Evolutionary conservation across 2,888 invertebrate species (phyloP), one percentile per base, ranked within the genome.

Genomic region (Xestia rhomboidea): DNA sequence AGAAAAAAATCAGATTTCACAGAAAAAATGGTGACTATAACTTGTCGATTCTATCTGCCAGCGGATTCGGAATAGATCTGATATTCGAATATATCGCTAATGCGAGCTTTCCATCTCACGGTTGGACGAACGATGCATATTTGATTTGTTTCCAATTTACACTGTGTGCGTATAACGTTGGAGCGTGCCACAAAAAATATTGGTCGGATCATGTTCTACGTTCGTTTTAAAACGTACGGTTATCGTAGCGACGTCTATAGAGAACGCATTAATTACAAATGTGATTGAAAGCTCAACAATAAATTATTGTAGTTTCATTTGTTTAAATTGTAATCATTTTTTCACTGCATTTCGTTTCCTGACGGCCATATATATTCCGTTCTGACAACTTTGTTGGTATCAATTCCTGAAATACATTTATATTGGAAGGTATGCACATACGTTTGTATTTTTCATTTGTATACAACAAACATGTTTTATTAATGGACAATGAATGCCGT

Each of bases 81-180:
- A 92, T 91, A 92, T 91, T 90, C 89, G 92, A 88, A 91, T 91
- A 92, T 93, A 92, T 90, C 92, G 89, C 93, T 94, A 94, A 94
- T 95, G 92, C 93, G 93, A 92, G 93, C 94, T 95, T 95, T 94
- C 94, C 93, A 95, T 95, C 95, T 95, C 95, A 94, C 93, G 94
- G 94, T 93, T 93, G 93, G 92, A 91, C 93, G 95, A 91, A 89
- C 94, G 94, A 94, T 95, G 95, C 95, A 96, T 96, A 96, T 95
- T 95, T 95, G 95, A 95, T 96, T 95, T 95, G 95, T 95, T 95
- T 94, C 94, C 95, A 95, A 95, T 95, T 95, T 94, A 93, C 94
- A 93, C 92, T 91, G 90, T 91, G 91, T 93, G 89, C 87, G 89
- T 90, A 90, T 87, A 83, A 77, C 83, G 81, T 83, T 68, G 87